Base-by-base conservation (phyloP, 2,888 invertebrate species). In the Agrochola macilenta region DNA sequence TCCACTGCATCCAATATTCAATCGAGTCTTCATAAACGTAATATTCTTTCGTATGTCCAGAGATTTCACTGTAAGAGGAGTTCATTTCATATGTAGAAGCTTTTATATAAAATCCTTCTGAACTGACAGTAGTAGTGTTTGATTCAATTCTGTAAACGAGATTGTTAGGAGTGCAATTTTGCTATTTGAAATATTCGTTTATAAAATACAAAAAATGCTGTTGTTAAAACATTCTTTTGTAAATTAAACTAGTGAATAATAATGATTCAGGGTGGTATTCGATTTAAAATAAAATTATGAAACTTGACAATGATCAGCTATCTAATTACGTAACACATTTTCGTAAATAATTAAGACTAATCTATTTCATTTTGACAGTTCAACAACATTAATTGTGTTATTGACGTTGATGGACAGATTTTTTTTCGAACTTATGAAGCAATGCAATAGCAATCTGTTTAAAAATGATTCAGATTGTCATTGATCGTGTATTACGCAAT, bases 21-120 rank as follows among this genome's bases (percentile, higher is more conserved):
- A 82, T 82, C 54, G 58, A 58, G 49, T 78, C 65, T 75, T 71
- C 81, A 83, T 77, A 79, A 78, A 70, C 58, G 81, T 79, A 70
- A 85, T 87, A 87, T 83, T 83, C 81, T 65, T 77, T 65, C 74
- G 71, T 85, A 76, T 77, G 71, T 80, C 78, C 79, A 71, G 60
- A 61, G 57, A 81, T 65, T 74, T 68, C 66, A 77, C 78, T 87
- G 73, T 79, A 39, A 68, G 61, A 71, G 20, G 58, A 78, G 49
- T 81, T 80, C 77, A 83, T 85, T 87, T 83, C 68, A 74, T 65
- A 79, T 81, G 68, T 72, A 65, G 71, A 26, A 81, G 66, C 52
- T 82, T 87, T 65, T 66, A 66, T 83, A 81, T 89, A 66, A 81
- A 80, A 71, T 78, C 70, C 9, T 85, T 78, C 63, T 54, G 20